These are phyloP conservation scores for Coenonympha glycerion DNA, from an alignment of 2,888 invertebrate species.

Conservation along the genomic window DNA sequence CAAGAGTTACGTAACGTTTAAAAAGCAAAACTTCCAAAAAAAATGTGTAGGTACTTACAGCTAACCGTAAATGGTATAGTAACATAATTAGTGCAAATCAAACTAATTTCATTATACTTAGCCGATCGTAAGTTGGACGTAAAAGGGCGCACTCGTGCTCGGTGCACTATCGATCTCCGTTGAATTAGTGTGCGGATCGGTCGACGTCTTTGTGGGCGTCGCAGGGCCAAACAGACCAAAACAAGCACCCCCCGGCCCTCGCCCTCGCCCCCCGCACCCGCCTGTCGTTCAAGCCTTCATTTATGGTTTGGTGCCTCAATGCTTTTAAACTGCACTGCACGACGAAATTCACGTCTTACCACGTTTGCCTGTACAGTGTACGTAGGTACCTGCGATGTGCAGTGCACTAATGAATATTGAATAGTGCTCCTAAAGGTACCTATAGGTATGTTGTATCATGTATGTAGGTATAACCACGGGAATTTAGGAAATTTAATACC, in stretches of 20 bases:
- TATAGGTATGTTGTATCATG: no score
- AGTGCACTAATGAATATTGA: no score
- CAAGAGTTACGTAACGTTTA: no score
- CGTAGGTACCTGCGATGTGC: conserved; percentile 12
- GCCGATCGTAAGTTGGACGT: conserved; percentile 55
- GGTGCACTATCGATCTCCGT: conserved; percentile 74
- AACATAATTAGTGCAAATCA: no score
- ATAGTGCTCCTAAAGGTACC: no score
- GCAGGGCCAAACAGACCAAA: conserved; percentile 76
- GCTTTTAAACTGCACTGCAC: conserved; percentile 35
- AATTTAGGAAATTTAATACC: no score
- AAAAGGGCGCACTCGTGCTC: conserved; percentile 64
- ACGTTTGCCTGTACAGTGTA: conserved; percentile 18
- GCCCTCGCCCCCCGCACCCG: conserved; percentile 40
- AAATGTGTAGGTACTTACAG: no score
- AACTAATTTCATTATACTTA: conserved; percentile 66
- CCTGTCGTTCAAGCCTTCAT: conserved; percentile 53
- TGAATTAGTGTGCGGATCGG: conserved; percentile 76
- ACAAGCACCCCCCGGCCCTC: conserved; percentile 56
- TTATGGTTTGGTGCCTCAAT: conserved; percentile 40
- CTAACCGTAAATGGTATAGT: no score
- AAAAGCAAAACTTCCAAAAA: no score
- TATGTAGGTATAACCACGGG: no score
- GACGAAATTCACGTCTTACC: conserved; percentile 33
- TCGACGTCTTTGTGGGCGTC: conserved; percentile 73